Percentiles rank a stretch among this genome's conserved stretches.
These are phyloP conservation scores for Macrosoma leucophasiata DNA, from an alignment of 2,888 invertebrate genomes.

Conservation along the genomic window DNA sequence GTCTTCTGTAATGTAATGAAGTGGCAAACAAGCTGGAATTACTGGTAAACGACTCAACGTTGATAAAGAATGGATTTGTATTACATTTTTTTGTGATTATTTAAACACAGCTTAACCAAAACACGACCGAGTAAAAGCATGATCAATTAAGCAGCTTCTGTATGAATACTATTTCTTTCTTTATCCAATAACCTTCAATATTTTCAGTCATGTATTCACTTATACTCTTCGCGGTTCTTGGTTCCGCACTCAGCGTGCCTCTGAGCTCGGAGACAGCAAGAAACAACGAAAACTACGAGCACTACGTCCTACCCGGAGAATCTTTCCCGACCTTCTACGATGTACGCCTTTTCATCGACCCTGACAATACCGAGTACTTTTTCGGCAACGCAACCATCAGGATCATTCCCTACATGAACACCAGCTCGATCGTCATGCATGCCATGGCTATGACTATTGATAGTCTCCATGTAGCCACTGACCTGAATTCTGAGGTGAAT, in stretches of 20 bases:
- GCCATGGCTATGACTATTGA: conserved; percentile 58
- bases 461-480: conserved; percentile 32
- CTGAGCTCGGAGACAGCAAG: conserved; percentile 22
- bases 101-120: too few species aligned
- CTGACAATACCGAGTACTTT: conserved; percentile 54
- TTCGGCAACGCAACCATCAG: conserved; percentile 60
- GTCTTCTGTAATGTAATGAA: too few species aligned
- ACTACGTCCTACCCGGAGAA: conserved; percentile 71
- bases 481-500: conserved; percentile 25
- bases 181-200: too few species aligned
- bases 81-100: too few species aligned
- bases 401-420: conserved; percentile 37
- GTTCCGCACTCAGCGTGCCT: conserved; percentile 38
- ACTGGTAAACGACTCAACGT: too few species aligned
- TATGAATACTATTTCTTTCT: too few species aligned
- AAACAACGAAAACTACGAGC: conserved; percentile 29
- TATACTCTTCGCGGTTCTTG: conserved; percentile 41
- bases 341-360: conserved; percentile 62
- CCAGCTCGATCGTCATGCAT: conserved; percentile 56
- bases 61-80: too few species aligned
- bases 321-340: conserved; percentile 72
- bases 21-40: too few species aligned
- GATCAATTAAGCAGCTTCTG: too few species aligned
- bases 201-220: conserved; percentile 60
- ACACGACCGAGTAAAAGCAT: too few species aligned